Evolutionary conservation across 2,113 vertebrate genomes (phyloP).

Genomic region (Etia nguti): DNA sequence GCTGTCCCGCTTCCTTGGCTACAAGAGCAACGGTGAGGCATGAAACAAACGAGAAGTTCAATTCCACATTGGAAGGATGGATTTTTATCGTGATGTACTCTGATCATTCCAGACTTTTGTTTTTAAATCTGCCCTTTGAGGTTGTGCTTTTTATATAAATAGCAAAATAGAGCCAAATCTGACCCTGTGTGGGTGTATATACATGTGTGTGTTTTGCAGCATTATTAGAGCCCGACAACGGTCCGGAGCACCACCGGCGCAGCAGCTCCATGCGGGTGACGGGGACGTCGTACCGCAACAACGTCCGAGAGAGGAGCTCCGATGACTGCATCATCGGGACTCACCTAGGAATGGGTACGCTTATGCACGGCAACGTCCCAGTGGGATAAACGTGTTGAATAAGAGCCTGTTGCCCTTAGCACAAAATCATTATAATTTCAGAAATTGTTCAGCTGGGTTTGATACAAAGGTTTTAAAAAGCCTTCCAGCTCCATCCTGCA

Average conservation of each 20-base stretch:
- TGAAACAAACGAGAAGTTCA: neutral
- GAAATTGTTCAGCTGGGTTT: neutral
- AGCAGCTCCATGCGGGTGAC: conserved; percentile 84
- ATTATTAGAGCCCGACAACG: conserved; percentile 69
- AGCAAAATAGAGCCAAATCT: neutral
- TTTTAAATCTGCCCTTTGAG: neutral
- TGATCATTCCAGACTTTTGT: neutral
- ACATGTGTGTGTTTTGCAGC: conserved; percentile 18
- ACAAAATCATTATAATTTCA: neutral
- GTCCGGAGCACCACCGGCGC: conserved; percentile 71
- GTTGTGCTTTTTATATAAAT: neutral
- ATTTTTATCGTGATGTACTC: neutral
- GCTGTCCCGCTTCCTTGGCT: conserved; percentile 93
- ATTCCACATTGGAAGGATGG: neutral
- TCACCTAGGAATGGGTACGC: conserved; percentile 77
- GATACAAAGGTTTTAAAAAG: neutral
- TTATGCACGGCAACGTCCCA: neutral
- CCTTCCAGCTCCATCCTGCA: neutral
- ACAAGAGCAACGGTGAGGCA: conserved; percentile 70
- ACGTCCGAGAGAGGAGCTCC: conserved; percentile 72
- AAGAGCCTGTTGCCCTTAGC: neutral
- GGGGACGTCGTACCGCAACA: conserved; percentile 74
- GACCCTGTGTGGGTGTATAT: neutral
- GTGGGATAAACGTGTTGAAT: neutral
- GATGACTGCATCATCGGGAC: conserved; percentile 84